Base-by-base conservation (phyloP, 2,113 vertebrate genomes). In the Heteronetta atricapilla region DNA sequence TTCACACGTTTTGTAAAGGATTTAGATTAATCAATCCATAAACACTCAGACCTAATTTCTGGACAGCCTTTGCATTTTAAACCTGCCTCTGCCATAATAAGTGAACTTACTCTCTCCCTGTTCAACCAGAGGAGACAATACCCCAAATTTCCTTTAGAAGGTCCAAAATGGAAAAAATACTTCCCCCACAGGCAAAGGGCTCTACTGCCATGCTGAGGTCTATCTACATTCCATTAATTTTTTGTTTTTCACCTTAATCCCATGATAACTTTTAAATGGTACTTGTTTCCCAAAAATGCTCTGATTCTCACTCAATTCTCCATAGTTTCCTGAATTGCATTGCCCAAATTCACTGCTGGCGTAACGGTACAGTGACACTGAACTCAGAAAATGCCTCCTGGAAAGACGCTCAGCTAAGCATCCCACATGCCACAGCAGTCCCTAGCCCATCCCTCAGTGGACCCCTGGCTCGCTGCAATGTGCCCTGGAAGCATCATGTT, bases 121-220 rank as follows among this genome's bases (percentile, higher is more conserved):
- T 73, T 92, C 69, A 93, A 92, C 26, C 58, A 72, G 68, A 84
- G 56, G 12, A 46, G 13, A 33, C 5, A 84, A 72, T 38, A 85
- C 75, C 18, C 6, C 19, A 56, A 88, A 63, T 19, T 3, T 34
- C 12, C 90, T 73, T 82, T 68, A 90, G 63, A 95, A 95, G 79
- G 86, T 31, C 29, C 15, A 86, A 86, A 40, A 62, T 66, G 88
- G 80, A 91, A 96, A 94, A 96, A 97, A 28, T 10, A 74, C 36
- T 86, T 93, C 6, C 70, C 79, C 74, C 68, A 42, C 36, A 94
- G 81, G 80, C 86, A 94, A 97, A 91, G 84, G 50, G 53, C 29
- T n/a, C 40, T 89, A 67, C 36, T 52, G 53, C 58, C 96, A 82
- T 89, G 78, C 74, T 87, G 81, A 96, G 82, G 28, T 72, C 53